Evolutionary conservation across 1,140 invertebrate genomes (phyloP), one percentile per base, ranked within the genome.

Genomic region (Notospermus geniculatus): DNA sequence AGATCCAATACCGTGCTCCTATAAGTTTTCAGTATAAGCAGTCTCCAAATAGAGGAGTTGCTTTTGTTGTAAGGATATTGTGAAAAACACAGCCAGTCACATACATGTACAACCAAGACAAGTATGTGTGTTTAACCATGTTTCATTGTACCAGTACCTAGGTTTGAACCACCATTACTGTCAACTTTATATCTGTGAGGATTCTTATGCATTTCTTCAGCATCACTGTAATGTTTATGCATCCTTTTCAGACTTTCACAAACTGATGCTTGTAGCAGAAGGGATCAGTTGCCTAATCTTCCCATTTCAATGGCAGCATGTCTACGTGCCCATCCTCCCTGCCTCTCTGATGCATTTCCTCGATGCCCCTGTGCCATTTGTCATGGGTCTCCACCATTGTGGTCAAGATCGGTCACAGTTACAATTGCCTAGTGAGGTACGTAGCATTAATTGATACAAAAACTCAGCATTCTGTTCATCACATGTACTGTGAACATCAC

Each of bases 321-420:
- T 98, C 0, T 99, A 99, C 82, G 97, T 98, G 27, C 97, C 97
- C 4, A 98, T 99, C 73, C 83, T 99, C 64, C 97, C 97, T 1
- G 89, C 93, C 23, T 93, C 93, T 19, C 84, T 98, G 52, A 89
- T 93, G 70, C 94, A 98, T 76, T 99, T 99, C 83, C 85, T 99
- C 15, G 97, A 99, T 84, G 97, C 97, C 13, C 97, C 97, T 0
- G 96, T 99, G 29, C 97, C 97, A 19, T 99, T 96, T 80, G 89
- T 99, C 58, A 99, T 99, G 96, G 97, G 97, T 13, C 72, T 88
- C 41, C 80, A 84, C 62, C 71, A 73, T 57, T 65, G 69, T 13
- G 66, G 70, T 62, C 80, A 80, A 36, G 72, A 78, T 39, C 70
- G 83, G 50, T 82, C 86, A 13, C 85, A 87, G 69, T 84, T 87